Percentiles rank a stretch among this genome's conserved stretches.
Conservation (phyloP, 2,888 invertebrate genomes). For the Macaria notata region DNA sequence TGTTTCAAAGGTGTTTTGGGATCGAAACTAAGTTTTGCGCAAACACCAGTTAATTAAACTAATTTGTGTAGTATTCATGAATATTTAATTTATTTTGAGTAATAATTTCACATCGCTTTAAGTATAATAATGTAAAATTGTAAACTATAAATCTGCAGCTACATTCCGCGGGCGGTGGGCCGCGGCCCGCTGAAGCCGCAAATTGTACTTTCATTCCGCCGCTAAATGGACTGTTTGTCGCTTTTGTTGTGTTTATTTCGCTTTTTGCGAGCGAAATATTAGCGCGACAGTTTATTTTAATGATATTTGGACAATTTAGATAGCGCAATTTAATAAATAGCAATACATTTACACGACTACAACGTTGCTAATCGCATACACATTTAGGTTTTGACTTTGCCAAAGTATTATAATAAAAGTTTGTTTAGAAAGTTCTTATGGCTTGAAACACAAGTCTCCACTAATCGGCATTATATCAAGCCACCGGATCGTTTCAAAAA, state of each 20-base stretch:
- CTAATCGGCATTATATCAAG: no score
- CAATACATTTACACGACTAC: no score
- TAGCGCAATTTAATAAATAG: background rate
- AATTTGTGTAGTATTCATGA: no score
- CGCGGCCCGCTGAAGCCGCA: conserved; percentile 50
- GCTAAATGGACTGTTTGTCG: conserved; percentile 59
- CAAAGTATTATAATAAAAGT: no score
- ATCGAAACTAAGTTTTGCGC: no score
- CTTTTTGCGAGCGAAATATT: conserved; percentile 14
- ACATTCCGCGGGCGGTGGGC: conserved; percentile 31
- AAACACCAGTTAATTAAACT: no score
- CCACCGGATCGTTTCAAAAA: conserved; percentile 26
- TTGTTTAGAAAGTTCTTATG: no score
- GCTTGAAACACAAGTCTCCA: no score
- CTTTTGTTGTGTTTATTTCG: conserved; percentile 26
- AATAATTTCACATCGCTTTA: no score
- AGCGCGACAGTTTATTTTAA: conserved; percentile 10
- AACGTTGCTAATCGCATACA: no score
- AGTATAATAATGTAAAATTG: background rate
- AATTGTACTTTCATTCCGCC: conserved; percentile 64
- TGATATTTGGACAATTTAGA: background rate
- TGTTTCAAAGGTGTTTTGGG: background rate
- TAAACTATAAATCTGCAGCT: conserved; percentile 19
- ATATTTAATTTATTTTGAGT: no score
- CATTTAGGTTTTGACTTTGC: no score